Percentiles rank a stretch among this genome's conserved stretches.
phyloP scores from a whole-genome alignment of 37 sponge, comb jelly and placozoan species.

The Spongilla lacustris region DNA sequence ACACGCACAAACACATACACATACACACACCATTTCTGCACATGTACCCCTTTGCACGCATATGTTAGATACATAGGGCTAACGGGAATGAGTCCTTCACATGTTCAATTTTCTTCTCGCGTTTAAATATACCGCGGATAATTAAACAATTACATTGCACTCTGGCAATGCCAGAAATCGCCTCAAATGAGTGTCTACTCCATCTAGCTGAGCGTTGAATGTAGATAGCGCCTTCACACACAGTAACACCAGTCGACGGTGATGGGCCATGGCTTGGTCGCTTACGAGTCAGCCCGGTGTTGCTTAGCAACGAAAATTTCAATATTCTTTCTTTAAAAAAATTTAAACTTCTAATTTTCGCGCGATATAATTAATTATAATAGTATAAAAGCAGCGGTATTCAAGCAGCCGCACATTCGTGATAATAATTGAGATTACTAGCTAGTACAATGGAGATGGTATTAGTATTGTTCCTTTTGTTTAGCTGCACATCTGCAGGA shows the following conservation, averaged over 20 bases:
- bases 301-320: too few species aligned
- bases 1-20: background rate
- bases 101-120: too few species aligned
- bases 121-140: too few species aligned
- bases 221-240: constrained; percentile 50
- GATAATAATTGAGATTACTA: background rate
- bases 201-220: constrained; percentile 27
- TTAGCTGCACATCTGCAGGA: background rate
- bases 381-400: background rate
- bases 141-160: constrained; percentile 15
- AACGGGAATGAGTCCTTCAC: too few species aligned
- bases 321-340: too few species aligned
- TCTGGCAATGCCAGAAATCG: constrained; percentile 30
- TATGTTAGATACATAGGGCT: too few species aligned
- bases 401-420: background rate
- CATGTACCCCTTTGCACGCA: background rate
- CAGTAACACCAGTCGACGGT: constrained; percentile 29
- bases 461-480: background rate
- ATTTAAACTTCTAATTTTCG: too few species aligned
- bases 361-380: too few species aligned
- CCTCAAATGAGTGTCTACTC: constrained; percentile 46
- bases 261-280: constrained; percentile 23
- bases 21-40: background rate
- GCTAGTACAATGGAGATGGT: background rate
- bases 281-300: background rate